phyloP scores from a whole-genome alignment of 2,113 vertebrate species.

The Syngnathus scovelli region DNA sequence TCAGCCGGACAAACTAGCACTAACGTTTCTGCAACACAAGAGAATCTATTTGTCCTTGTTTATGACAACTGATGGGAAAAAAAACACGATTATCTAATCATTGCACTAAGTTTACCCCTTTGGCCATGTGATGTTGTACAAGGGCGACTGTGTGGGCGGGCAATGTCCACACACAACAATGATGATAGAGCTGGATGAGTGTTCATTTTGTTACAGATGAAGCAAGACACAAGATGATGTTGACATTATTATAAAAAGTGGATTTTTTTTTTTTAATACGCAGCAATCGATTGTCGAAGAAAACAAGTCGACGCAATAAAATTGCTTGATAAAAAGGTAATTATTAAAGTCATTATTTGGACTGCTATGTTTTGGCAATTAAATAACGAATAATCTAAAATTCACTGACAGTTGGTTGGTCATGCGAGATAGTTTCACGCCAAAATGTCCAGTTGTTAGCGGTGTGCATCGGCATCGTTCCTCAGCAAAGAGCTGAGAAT shows the following conservation, averaged over 20 bases:
- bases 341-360: background rate
- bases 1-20: background rate
- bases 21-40: background rate
- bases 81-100: conserved; percentile 6
- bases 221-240: background rate
- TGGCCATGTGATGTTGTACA: conserved; percentile 8
- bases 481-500: background rate
- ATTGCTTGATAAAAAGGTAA: no score
- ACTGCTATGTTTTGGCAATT: background rate
- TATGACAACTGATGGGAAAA: conserved; percentile 4
- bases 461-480: background rate
- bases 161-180: background rate
- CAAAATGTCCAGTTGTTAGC: conserved; percentile 8
- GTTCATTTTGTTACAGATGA: background rate
- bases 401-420: background rate
- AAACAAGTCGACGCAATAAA: no score
- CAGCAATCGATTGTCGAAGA: no score
- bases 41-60: conserved; percentile 8
- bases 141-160: conserved; percentile 1
- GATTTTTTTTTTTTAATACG: background rate
- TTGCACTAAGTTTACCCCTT: conserved; percentile 8
- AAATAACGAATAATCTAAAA: background rate
- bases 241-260: background rate
- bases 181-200: background rate
- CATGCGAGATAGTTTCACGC: background rate